Evolutionary conservation across 2,888 invertebrate species (phyloP).

Genomic region (Dorcus parallelipipedus): DNA sequence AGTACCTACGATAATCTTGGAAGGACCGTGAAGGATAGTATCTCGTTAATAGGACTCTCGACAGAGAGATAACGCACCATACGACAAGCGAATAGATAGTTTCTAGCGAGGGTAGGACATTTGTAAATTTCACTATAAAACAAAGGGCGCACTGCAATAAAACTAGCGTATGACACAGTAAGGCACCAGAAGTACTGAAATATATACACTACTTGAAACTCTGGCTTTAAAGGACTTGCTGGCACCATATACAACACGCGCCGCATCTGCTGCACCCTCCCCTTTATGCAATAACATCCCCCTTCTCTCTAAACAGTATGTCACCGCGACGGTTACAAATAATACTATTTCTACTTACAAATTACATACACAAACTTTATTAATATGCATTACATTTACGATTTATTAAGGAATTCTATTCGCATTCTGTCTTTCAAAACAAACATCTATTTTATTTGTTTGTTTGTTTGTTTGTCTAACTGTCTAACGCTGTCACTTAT

Average conservation of each 20-base stretch:
- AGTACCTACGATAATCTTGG: too few relatives aligned
- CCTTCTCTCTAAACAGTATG: background rate
- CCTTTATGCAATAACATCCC: background rate
- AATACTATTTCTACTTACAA: background rate
- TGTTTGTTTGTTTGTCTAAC: too few relatives aligned
- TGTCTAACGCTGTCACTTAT: too few relatives aligned
- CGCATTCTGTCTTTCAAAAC: too few relatives aligned
- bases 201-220: constrained; percentile 1
- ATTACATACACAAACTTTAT: too few relatives aligned
- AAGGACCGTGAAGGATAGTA: too few relatives aligned
- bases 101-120: background rate
- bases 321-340: background rate
- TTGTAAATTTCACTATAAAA: constrained; percentile 3
- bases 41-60: too few relatives aligned
- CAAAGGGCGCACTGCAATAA: constrained; percentile 1
- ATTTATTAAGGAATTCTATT: too few relatives aligned
- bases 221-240: constrained; percentile 2
- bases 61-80: background rate
- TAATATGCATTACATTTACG: too few relatives aligned
- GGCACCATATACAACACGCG: constrained; percentile 2
- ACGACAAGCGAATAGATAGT: background rate
- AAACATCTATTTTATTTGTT: too few relatives aligned
- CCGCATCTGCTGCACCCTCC: constrained; percentile 3
- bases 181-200: background rate
- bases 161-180: constrained; percentile 1